Conservation (phyloP, 2,797 vertebrate species). For the Tauraco hartlaubi region DNA sequence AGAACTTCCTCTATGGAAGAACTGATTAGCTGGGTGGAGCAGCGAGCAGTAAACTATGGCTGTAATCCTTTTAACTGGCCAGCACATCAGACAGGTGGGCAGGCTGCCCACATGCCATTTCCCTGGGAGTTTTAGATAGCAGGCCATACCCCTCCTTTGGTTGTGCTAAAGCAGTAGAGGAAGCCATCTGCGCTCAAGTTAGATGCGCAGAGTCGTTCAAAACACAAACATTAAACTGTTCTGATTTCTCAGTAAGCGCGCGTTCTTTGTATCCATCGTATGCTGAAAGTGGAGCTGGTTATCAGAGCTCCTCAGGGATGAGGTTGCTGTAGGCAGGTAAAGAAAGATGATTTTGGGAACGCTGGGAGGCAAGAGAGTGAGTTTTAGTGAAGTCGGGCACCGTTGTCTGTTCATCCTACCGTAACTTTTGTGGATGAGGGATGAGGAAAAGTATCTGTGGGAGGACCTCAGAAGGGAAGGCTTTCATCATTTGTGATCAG, state of each 20-base stretch:
- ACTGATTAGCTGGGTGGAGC: neutral
- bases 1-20: neutral
- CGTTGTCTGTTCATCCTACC: rapidly evolving
- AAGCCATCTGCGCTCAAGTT: neutral
- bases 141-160: neutral
- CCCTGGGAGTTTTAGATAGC: neutral
- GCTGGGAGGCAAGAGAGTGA: neutral
- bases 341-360: neutral
- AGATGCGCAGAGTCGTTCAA: neutral
- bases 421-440: neutral
- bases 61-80: neutral
- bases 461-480: neutral
- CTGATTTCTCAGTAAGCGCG: neutral
- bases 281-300: neutral
- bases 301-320: neutral
- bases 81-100: neutral
- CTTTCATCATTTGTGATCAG: neutral
- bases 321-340: neutral
- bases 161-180: neutral
- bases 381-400: neutral
- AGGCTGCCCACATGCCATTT: neutral
- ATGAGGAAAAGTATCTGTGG: neutral
- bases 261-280: rapidly evolving
- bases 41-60: neutral
- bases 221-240: neutral